These are phyloP conservation scores for Cydia fagiglandana DNA, from an alignment of 1,140 invertebrate genomes.

Conservation along the genomic window DNA sequence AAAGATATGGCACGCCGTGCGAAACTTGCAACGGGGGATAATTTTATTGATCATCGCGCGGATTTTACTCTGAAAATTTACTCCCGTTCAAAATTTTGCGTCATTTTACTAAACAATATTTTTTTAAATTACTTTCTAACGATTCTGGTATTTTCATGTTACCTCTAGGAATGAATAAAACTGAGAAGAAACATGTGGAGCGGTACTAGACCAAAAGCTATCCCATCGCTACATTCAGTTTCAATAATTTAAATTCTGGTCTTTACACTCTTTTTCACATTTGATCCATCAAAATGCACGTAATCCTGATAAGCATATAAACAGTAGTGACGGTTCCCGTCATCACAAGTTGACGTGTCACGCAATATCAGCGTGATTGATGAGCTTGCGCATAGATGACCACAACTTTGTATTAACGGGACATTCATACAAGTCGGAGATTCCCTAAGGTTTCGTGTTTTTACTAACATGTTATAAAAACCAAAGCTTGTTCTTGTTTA, in stretches of 20 bases:
- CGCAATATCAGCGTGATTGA: constrained; percentile 71
- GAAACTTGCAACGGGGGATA: no score
- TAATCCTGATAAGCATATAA: constrained; percentile 53
- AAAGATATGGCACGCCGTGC: no score
- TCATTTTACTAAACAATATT: no score
- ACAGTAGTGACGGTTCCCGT: constrained; percentile 44
- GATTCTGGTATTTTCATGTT: no score
- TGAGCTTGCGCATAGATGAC: constrained; percentile 55
- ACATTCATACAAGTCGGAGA: neutral
- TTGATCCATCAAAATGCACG: constrained; percentile 1
- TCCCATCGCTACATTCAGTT: neutral
- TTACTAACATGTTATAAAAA: constrained; percentile 33
- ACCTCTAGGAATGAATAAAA: no score
- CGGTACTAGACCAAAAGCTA: no score
- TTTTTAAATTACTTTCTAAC: no score
- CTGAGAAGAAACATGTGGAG: no score
- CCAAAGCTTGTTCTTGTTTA: neutral
- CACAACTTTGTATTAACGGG: constrained; percentile 48
- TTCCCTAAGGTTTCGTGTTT: constrained; percentile 40
- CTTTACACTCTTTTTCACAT: neutral
- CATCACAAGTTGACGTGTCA: constrained; percentile 61
- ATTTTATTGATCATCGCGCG: no score
- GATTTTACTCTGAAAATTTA: no score
- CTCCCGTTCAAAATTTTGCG: no score
- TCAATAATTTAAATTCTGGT: neutral